Base-by-base conservation (phyloP, 2,888 invertebrate species). In the Drosophila mimica region DNA sequence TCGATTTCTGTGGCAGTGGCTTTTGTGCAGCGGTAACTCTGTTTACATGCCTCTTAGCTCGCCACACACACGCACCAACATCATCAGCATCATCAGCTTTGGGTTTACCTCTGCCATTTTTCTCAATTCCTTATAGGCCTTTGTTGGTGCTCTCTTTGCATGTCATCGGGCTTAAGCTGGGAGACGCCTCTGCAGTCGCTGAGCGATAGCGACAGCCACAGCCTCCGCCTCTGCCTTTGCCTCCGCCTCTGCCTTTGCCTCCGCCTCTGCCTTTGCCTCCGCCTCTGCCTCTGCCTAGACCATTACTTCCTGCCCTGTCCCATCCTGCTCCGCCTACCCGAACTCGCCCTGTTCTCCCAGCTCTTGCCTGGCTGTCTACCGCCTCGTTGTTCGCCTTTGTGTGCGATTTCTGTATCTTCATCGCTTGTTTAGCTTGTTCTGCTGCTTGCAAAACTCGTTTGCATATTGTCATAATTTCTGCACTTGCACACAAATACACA, bases 381-480 rank as follows among this genome's bases (percentile, higher is more conserved):
- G 51, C 51, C 51, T 51, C 51, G 51, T 51, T 51, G 51, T 51
- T 69, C 68, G 79, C 69, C 76, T 86, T 85, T 86, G 87, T 86
- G 71, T 73, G 80, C 68, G 70, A 60, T 81, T 83, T 82, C 59
- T 59, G 76, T 74, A 82, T 79, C 74, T 83, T 79, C 83, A 75
- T 82, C 70, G 68, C 66, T 68, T 46, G 25, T 72, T 62, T 43
- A 58, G 78, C 73, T 65, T 65, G 81, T 68, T 81, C 64, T 20
- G 66, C 58, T 60, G 80, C 70, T 70, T 69, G 73, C 69, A 77
- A 88, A 87, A 90, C 91, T 90, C 89, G 91, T 87, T 87, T 87
- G 89, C 87, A 87, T 87, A 90, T 87, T 90, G 90, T 88, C 87
- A 87, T 87, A 87, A 90, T 89, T 87, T 90, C 78, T 81, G 83